Base-by-base conservation (phyloP, 2,888 invertebrate species). In the Acanthoscelides obtectus region DNA sequence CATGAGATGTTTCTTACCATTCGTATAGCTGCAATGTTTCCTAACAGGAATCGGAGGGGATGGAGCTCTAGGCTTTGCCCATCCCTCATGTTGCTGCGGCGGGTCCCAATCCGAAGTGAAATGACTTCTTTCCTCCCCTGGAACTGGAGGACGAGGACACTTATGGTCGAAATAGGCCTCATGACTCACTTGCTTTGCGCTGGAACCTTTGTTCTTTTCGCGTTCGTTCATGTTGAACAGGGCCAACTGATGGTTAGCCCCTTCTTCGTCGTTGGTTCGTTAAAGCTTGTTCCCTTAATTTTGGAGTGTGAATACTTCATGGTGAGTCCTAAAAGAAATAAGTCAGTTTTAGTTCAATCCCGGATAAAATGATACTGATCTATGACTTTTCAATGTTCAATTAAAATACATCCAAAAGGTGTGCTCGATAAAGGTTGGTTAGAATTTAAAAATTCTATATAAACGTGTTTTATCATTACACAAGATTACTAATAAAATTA, bases 71-170 rank as follows among this genome's bases (percentile, higher is more conserved):
- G 79, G 77, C 72, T 78, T 79, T 69, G 75, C 70, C 75, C 79
- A 77, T 74, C 82, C 83, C 78, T 80, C 76, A 67, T 74, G 74
- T 69, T 78, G 69, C 71, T 77, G 74, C 20, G 67, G 66, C 20
- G 77, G 73, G 22, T 78, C 82, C 82, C 84, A 83, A 72, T 84
- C 84, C 8, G 83, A 82, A 69, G 79, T 74, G 74, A 80, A 81
- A 75, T 82, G 83, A 68, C 79, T 80, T 70, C 88, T 88, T 84
- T 92, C 91, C 88, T 91, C 90, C 88, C 94, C 94, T 83, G 93
- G 92, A 84, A 94, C 93, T 82, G 94, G 94, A 87, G 94, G 94
- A 88, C 94, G 89, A 84, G 94, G 94, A 86, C 91, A 90, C 88
- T 91, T 91, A 86, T 91, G 90, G 77, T 85, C 84, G 75, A 85